These are phyloP conservation scores for Probosciger aterrimus DNA, from an alignment of 2,113 vertebrate species.

Conservation along the genomic window DNA sequence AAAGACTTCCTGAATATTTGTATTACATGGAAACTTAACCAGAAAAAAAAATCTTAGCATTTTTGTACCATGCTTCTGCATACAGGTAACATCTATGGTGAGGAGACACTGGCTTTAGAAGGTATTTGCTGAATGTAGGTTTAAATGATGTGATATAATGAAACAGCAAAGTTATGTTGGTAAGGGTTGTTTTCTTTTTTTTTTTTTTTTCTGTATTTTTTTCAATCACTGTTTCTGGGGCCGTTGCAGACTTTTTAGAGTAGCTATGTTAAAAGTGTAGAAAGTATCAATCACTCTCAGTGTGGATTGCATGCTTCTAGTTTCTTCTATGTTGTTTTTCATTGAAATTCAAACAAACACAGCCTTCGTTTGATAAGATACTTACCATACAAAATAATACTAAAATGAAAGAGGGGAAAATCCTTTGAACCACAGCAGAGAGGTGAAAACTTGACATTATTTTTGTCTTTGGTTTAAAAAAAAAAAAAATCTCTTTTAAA, in stretches of 20 bases:
- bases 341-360: not conserved
- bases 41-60: not conserved
- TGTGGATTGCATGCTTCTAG: not conserved
- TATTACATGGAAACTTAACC: not conserved
- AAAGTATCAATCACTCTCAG: not conserved
- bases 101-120: not conserved
- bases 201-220: not conserved
- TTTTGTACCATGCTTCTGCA: not conserved
- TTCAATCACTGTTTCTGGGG: not conserved
- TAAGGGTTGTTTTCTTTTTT: too few species aligned
- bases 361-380: not conserved
- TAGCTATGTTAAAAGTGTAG: not conserved
- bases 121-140: not conserved
- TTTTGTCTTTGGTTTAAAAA: not conserved
- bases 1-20: not conserved
- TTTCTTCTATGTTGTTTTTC: not conserved
- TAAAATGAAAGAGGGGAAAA: not conserved
- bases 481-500: not conserved
- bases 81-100: fast-evolving
- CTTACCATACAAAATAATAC: conserved; percentile 6
- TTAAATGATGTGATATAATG: not conserved
- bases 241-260: not conserved
- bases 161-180: not conserved
- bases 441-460: conserved; percentile 9
- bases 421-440: conserved; percentile 4